Evolutionary conservation across 2,888 invertebrate species (phyloP), one percentile per base, ranked within the genome.

Genomic region (Parochlus steinenii): DNA sequence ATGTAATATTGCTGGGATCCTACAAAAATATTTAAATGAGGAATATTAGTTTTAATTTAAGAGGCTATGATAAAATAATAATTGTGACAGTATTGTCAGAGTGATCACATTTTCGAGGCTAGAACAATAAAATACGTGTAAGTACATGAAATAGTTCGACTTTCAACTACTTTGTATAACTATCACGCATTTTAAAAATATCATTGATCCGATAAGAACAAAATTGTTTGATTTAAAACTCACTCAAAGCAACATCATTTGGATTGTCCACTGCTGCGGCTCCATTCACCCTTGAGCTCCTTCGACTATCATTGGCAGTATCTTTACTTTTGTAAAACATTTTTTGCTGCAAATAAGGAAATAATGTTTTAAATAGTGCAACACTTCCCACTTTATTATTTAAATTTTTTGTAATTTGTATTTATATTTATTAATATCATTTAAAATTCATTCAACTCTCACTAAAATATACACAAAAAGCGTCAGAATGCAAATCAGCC

Each of bases 1-100:
- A 36, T 28, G 11, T 36, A 36, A 36, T 30, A 36, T 30, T 29
- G 36, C 17, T 36, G 36, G 15, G 36, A 36, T 36, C 36, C 36
- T 36, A 36, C 28, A 30, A 16, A 11, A 3, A 20, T 11, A 7
- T 25, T 6, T 5, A 3, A 11, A 10, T 7, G 4, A 5, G 25
- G 16, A 25, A 33, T n/a, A n/a, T n/a, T n/a, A n/a, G n/a, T n/a
- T n/a, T n/a, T n/a, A n/a, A n/a, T n/a, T n/a, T n/a, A n/a, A n/a
- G n/a, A n/a, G n/a, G n/a, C n/a, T n/a, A n/a, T n/a, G n/a, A n/a
- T n/a, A n/a, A n/a, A n/a, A n/a, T n/a, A n/a, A n/a, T n/a, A n/a
- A n/a, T n/a, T n/a, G n/a, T n/a, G n/a, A n/a, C n/a, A n/a, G n/a
- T n/a, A n/a, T n/a, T n/a, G n/a, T n/a, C n/a, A n/a, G n/a, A n/a